These are phyloP conservation scores for Idaea dimidiata DNA, from an alignment of 2,888 invertebrate species.

Conservation along the genomic window DNA sequence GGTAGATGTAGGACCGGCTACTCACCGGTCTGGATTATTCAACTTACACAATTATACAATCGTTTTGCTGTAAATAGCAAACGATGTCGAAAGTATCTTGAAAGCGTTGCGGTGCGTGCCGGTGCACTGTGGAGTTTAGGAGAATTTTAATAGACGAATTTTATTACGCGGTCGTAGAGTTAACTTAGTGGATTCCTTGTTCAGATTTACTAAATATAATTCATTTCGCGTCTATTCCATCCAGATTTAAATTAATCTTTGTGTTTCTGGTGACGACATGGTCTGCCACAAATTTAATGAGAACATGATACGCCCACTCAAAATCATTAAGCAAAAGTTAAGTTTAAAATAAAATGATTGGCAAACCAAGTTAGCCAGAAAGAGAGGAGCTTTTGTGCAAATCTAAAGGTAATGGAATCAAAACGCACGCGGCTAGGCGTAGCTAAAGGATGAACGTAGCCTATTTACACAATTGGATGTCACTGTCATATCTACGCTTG, in stretches of 20 bases:
- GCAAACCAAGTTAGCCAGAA: no score
- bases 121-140: background rate
- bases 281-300: background rate
- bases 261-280: background rate
- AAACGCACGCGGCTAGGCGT: no score
- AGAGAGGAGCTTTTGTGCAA: no score
- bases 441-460: background rate
- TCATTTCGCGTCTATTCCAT: background rate
- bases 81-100: background rate
- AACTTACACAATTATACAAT: slow-evolving; percentile 2
- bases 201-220: background rate
- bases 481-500: background rate
- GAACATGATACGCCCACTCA: background rate
- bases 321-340: no score
- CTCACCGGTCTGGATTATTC: slow-evolving; percentile 18
- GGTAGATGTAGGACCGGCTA: slow-evolving; percentile 27
- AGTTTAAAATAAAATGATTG: no score
- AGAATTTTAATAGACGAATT: background rate
- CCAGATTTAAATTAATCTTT: background rate
- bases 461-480: background rate
- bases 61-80: slow-evolving; percentile 1
- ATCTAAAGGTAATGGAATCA: no score
- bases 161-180: background rate
- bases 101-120: background rate
- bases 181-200: background rate